Conservation (phyloP, 2,888 invertebrate species). For the Epinotia nisella region DNA sequence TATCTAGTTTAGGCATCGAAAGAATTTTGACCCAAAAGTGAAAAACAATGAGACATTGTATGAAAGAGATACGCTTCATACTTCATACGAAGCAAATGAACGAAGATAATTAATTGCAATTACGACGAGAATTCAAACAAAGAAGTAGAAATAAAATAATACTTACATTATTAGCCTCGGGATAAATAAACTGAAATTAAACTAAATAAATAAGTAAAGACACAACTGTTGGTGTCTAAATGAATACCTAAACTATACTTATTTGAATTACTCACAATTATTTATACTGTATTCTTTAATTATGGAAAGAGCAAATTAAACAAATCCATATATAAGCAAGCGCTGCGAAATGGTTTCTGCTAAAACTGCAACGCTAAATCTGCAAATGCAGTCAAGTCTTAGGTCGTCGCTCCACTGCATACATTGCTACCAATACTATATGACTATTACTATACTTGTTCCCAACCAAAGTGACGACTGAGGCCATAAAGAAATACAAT, state of each 20-base stretch:
- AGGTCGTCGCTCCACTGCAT: background rate
- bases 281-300: conserved; percentile 2
- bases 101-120: too few species aligned
- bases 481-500: too few species aligned
- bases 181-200: background rate
- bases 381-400: background rate
- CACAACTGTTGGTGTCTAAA: conserved; percentile 19
- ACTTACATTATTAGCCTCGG: conserved; percentile 5
- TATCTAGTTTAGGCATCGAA: too few species aligned
- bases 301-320: conserved; percentile 10
- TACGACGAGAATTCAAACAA: background rate
- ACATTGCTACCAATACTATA: background rate
- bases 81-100: too few species aligned
- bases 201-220: conserved; percentile 21
- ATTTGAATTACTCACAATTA: background rate
- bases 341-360: background rate
- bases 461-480: too few species aligned
- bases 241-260: conserved; percentile 18
- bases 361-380: conserved; percentile 5
- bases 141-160: background rate
- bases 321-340: background rate
- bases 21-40: too few species aligned
- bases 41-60: too few species aligned
- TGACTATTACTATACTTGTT: too few species aligned
- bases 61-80: too few species aligned